Conservation (phyloP, 2,888 invertebrate species). For the Amphipoea oculea region DNA sequence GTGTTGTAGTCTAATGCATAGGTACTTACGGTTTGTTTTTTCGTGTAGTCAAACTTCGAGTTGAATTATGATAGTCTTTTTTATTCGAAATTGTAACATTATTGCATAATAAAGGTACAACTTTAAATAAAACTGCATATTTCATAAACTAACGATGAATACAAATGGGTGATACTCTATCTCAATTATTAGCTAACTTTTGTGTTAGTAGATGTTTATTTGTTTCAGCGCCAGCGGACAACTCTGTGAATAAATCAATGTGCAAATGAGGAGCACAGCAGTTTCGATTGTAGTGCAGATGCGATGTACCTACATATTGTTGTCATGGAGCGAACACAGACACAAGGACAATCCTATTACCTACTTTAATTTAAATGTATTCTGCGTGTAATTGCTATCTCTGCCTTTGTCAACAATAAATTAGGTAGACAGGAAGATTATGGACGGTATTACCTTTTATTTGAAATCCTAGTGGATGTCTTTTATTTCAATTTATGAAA, state of each 20-base stretch:
- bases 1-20: conserved; percentile 33
- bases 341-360: not conserved
- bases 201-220: conserved; percentile 23
- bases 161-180: conserved; percentile 1
- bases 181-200: conserved; percentile 14
- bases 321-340: not conserved
- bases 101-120: no score
- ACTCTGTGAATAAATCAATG: conserved; percentile 42
- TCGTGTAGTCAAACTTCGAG: conserved; percentile 8
- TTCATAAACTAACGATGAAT: conserved; percentile 22
- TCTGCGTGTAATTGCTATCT: not conserved
- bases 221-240: conserved; percentile 18
- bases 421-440: not conserved
- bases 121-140: no score
- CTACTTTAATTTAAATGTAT: conserved; percentile 2
- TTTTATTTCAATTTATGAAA: conserved; percentile 1
- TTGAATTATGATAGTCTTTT: not conserved
- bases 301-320: conserved; percentile 9
- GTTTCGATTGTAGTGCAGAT: conserved; percentile 42
- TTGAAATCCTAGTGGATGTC: not conserved
- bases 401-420: conserved; percentile 1
- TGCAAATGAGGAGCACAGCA: conserved; percentile 51
- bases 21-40: conserved; percentile 26
- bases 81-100: not conserved
- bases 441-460: not conserved